Evolutionary conservation across 2,797 vertebrate species (phyloP), one percentile per base, ranked within the genome.

Genomic region (Setipinna tenuifilis): DNA sequence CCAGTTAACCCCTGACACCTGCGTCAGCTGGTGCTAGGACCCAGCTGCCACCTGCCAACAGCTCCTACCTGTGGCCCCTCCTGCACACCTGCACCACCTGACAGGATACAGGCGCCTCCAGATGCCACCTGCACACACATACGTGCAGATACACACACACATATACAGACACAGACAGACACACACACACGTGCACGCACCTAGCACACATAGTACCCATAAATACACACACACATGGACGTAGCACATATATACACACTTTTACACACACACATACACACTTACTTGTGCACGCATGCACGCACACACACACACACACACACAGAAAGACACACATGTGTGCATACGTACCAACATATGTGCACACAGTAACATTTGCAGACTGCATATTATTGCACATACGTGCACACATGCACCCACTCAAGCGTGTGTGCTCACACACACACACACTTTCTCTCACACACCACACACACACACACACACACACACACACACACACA

Each of bases 1-100:
- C 93, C 92, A 95, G 94, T 96, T 96, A 96, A 95, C 95, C 95
- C 93, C 90, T 96, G 95, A 96, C 95, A 75, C 94, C 95, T 91
- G 93, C 88, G 91, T 92, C 92, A 93, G 92, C 92, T 89, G 82
- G 90, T 82, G 93, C 93, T 94, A 94, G 84, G 0, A 93, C 92
- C 94, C 88, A 85, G 86, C 86, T 88, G 87, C 85, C 71, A 85
- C 82, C 85, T 86, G 87, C 87, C 83, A 80, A 87, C 85, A 78
- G 62, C 71, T 84, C 86, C 86, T 88, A 87, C 88, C 88, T 88
- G 84, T 87, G 85, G 82, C 88, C 61, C 82, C 25, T 10, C 50
- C 61, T 87, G 86, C 88, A 89, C 90, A 91, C 89, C 90, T 91
- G 90, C 87, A 87, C 46, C 44, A 48, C 31, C 57, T 88, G 88